Evolutionary conservation across 92 coral and sea anemone species (phyloP).

Genomic region (Actinostola sp.): DNA sequence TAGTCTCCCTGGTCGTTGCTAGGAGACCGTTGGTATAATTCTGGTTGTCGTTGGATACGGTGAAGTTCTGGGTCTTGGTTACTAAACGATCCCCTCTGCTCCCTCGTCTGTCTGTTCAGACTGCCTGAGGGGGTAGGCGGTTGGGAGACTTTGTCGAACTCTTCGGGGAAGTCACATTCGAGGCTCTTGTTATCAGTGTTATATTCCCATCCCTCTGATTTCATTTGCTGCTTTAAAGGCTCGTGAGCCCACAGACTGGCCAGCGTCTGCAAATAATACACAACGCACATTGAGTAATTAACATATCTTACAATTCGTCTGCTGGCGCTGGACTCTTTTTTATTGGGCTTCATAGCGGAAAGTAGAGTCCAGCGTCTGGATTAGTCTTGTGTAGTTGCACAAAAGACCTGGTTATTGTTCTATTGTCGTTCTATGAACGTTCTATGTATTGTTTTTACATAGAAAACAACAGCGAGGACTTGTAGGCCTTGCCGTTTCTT

Average conservation of each 20-base stretch:
- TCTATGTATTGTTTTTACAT: too few species aligned
- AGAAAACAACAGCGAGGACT: too few species aligned
- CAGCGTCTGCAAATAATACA: constrained; percentile 46
- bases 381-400: too few species aligned
- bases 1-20: constrained; percentile 19
- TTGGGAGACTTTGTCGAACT: constrained; percentile 72
- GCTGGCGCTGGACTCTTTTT: too few species aligned
- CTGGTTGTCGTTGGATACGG: constrained; percentile 41
- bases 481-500: too few species aligned
- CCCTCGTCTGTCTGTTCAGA: constrained; percentile 35
- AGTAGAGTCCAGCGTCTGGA: too few species aligned
- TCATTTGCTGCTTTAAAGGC: constrained; percentile 67
- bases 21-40: constrained; percentile 33
- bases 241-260: constrained; percentile 76
- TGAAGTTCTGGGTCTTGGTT: constrained; percentile 33
- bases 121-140: constrained; percentile 71
- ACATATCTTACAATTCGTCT: too few species aligned
- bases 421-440: too few species aligned
- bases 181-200: constrained; percentile 47
- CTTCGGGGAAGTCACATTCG: constrained; percentile 65
- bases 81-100: constrained; percentile 42
- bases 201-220: constrained; percentile 81
- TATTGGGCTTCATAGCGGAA: too few species aligned
- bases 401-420: too few species aligned
- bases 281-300: too few species aligned